Base-by-base conservation (phyloP, 2,113 vertebrate species). In the Callipepla californica region DNA sequence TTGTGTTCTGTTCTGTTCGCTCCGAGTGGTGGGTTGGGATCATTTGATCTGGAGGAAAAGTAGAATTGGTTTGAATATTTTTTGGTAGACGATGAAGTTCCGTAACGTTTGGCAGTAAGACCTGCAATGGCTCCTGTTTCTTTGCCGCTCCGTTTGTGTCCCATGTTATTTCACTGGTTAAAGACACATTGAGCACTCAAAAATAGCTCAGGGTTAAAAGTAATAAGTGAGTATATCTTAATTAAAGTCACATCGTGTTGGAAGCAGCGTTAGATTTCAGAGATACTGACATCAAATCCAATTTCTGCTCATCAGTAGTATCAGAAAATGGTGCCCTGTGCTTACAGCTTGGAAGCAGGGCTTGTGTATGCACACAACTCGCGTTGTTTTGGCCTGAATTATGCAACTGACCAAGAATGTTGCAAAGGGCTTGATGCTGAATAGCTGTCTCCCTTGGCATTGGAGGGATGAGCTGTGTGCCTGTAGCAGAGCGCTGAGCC, bases 141-240 rank as follows among this genome's bases (percentile, higher is more conserved):
- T 92, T 44, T 88, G 45, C 32, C 40, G 26, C 26, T 79, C 59
- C 32, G 13, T 58, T 40, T 73, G 8, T 75, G 57, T 66, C 58
- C 88, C 13, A 70, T 81, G 72, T 85, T 75, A 62, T 90, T 95
- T 93, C 3, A 3, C 67, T 44, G 7, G 22, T 90, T 80, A 76
- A 73, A 87, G 53, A 14, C 57, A 51, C 10, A 42, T 63, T 13
- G 36, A 91, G 69, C 44, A 70, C 50, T 70, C 51, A 90, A 88
- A 94, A 96, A 69, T 47, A 93, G 69, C 53, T 94, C 55, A 73
- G 61, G 67, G 72, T 91, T 87, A 84, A 90, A 94, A 88, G 94
- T 93, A 90, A 75, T 32, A 67, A 67, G 74, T 70, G 58, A 85
- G 57, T 91, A 58, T 70, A 61, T 93, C 22, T 13, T 92, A 93